These are phyloP conservation scores for Pyrochroa serraticornis DNA, from an alignment of 2,888 invertebrate genomes.

Conservation along the genomic window DNA sequence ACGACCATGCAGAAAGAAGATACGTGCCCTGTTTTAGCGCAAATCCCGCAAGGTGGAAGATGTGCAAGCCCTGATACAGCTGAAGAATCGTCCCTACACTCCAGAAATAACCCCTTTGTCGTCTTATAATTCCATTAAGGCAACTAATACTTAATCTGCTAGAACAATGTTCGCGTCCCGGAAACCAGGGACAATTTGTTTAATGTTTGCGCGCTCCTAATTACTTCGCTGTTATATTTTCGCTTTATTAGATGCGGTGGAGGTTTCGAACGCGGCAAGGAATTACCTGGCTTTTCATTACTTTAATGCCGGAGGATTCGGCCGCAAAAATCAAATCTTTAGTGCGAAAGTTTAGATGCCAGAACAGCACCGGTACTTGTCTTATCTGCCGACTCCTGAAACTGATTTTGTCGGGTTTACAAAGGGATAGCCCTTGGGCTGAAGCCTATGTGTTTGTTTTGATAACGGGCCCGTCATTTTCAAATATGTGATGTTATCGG, in stretches of 20 bases:
- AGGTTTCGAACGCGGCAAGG: constrained; percentile 3
- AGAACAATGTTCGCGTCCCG: constrained; percentile 31
- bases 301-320: constrained; percentile 8
- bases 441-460: constrained; percentile 6
- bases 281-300: constrained; percentile 11
- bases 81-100: constrained; percentile 5
- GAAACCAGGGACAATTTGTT: constrained; percentile 36
- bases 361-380: constrained; percentile 4
- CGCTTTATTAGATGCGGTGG: constrained; percentile 12
- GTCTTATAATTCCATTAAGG: constrained; percentile 13
- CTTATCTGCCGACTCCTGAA: constrained; percentile 15
- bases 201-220: constrained; percentile 29
- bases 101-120: constrained; percentile 6
- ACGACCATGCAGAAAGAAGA: constrained; percentile 32
- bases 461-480: constrained; percentile 1
- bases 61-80: constrained; percentile 9
- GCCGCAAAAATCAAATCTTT: constrained; percentile 11
- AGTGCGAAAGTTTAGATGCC: constrained; percentile 1
- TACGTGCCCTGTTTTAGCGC: constrained; percentile 5
- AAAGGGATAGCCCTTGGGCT: constrained; percentile 15
- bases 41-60: constrained; percentile 24
- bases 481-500: constrained; percentile 9
- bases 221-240: constrained; percentile 24
- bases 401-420: constrained; percentile 19
- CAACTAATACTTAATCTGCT: constrained; percentile 44